phyloP scores from a whole-genome alignment of 2,888 invertebrate species.

The Troides aeacus region DNA sequence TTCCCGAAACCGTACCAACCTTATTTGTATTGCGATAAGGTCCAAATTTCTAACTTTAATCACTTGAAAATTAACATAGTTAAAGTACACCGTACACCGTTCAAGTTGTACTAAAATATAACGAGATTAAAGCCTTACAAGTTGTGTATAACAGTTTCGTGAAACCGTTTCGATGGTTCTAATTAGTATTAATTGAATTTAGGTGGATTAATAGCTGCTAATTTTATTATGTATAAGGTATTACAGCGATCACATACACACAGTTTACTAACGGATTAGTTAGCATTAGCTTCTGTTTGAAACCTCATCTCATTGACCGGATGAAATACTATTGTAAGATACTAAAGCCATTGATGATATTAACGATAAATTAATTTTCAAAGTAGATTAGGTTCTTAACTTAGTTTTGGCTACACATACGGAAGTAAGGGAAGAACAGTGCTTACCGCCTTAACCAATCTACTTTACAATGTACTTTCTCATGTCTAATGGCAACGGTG shows the following conservation, averaged over 20 bases:
- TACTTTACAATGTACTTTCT: too few relatives aligned
- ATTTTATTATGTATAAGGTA: constrained; percentile 2
- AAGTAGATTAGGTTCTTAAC: too few relatives aligned
- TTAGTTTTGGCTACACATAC: too few relatives aligned
- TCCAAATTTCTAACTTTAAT: neutral
- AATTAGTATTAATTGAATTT: constrained; percentile 17
- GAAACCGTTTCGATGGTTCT: constrained; percentile 25
- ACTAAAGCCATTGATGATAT: too few relatives aligned
- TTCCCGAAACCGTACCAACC: constrained; percentile 10
- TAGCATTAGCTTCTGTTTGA: neutral
- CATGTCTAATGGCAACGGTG: too few relatives aligned
- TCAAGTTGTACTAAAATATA: constrained; percentile 11
- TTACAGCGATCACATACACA: neutral
- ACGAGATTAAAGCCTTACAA: constrained; percentile 26
- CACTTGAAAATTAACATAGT: neutral
- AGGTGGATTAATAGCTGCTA: neutral
- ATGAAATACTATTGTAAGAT: too few relatives aligned
- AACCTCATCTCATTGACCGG: too few relatives aligned
- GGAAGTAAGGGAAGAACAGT: too few relatives aligned
- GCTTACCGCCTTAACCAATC: too few relatives aligned
- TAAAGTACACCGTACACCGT: neutral
- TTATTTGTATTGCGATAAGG: constrained; percentile 1
- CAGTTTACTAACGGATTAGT: neutral
- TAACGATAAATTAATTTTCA: too few relatives aligned
- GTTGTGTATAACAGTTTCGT: constrained; percentile 13